These are phyloP conservation scores for Megalonaias nervosa DNA, from an alignment of 1,140 invertebrate genomes.

Conservation along the genomic window DNA sequence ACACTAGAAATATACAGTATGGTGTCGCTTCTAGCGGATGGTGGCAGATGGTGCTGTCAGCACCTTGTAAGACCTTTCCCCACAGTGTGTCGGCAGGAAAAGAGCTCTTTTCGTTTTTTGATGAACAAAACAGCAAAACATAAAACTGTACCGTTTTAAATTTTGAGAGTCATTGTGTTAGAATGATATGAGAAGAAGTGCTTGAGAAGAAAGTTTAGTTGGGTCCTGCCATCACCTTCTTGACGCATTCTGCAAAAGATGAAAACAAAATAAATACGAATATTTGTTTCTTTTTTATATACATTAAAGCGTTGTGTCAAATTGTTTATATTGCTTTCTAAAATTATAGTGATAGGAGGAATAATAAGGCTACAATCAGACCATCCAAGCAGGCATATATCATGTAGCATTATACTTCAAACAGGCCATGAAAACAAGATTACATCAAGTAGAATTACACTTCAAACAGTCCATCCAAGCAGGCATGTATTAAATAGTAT, in stretches of 20 bases:
- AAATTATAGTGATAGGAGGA: background rate
- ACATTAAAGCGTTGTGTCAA: background rate
- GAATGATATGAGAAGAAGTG: constrained; percentile 1
- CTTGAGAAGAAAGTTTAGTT: constrained; percentile 23
- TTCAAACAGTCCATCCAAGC: background rate
- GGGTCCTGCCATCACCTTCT: constrained; percentile 66
- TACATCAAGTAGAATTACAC: background rate
- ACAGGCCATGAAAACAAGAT: no score
- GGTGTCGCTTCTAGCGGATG: background rate
- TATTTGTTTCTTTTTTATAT: background rate
- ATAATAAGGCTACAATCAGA: background rate
- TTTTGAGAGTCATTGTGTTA: constrained; percentile 12
- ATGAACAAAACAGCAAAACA: constrained; percentile 9
- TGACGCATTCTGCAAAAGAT: constrained; percentile 65
- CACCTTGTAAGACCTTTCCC: constrained; percentile 37
- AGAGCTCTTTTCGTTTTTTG: constrained; percentile 19
- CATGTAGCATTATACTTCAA: no score
- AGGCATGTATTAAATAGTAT: background rate
- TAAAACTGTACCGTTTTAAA: constrained; percentile 13
- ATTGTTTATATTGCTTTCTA: background rate
- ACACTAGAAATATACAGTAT: constrained; percentile 5
- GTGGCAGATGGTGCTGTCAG: constrained; percentile 7
- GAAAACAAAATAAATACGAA: constrained; percentile 5
- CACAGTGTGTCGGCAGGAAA: constrained; percentile 2
- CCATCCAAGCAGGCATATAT: no score